Evolutionary conservation across 2,113 vertebrate species (phyloP).

Genomic region (Oreotrochilus melanogaster): DNA sequence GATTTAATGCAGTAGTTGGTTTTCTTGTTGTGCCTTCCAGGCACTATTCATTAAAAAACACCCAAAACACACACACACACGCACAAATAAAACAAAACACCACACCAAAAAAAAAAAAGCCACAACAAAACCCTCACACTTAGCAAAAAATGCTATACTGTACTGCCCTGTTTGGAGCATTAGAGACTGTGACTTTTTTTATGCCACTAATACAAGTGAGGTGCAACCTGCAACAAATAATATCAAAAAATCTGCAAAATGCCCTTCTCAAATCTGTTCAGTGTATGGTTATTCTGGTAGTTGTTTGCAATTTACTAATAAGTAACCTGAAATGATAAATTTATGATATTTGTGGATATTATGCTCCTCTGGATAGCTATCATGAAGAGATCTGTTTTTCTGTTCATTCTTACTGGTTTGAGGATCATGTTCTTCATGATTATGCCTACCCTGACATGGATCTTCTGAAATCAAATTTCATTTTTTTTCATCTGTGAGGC

Average conservation of each 20-base stretch:
- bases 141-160: neutral
- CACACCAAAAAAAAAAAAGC: no score
- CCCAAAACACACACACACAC: neutral
- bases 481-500: neutral
- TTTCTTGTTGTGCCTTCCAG: conserved; percentile 58
- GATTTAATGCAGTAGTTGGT: conserved; percentile 63
- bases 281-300: neutral
- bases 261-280: neutral
- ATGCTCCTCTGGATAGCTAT: neutral
- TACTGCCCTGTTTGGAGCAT: neutral
- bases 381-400: neutral
- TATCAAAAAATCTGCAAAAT: neutral
- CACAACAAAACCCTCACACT: neutral
- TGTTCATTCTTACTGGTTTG: neutral
- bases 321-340: neutral
- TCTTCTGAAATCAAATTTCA: neutral
- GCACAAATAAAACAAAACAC: neutral
- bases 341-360: neutral
- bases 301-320: neutral
- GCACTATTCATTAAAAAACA: conserved; percentile 30
- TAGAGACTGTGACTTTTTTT: neutral
- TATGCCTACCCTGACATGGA: neutral
- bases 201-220: neutral
- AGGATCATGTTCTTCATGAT: neutral
- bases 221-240: neutral